Evolutionary conservation across 37 sponge, comb jelly and placozoan species (phyloP).

Genomic region (Beroe forskalii): DNA sequence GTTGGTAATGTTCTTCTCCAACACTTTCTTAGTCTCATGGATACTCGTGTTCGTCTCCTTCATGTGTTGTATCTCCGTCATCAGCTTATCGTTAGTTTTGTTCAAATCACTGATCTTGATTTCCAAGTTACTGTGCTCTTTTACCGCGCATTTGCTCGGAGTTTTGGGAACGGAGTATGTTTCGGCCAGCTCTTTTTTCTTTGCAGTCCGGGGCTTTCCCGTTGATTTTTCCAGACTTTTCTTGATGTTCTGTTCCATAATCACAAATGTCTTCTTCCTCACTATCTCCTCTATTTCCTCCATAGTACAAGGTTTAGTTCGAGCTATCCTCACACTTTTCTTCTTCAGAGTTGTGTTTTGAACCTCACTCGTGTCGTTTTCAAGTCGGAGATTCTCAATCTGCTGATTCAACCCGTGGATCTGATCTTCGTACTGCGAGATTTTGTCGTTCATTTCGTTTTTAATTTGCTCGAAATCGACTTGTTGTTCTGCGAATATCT

Average conservation of each 20-base stretch:
- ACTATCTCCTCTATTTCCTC: slow-evolving; percentile 33
- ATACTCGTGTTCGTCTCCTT: neutral
- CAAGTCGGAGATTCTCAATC: neutral
- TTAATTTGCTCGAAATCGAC: slow-evolving; percentile 23
- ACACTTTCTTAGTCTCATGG: slow-evolving; percentile 22
- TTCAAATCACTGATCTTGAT: neutral
- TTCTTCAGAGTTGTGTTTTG: slow-evolving; percentile 53
- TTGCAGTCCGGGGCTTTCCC: neutral
- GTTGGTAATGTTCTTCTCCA: slow-evolving; percentile 31
- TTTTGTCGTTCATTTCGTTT: neutral
- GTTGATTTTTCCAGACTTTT: slow-evolving; percentile 20
- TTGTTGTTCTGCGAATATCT: slow-evolving; percentile 62
- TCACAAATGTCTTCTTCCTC: slow-evolving; percentile 48
- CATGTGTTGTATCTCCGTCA: neutral
- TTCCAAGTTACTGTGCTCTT: slow-evolving; percentile 4
- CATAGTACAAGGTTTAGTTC: slow-evolving; percentile 46
- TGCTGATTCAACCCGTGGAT: neutral
- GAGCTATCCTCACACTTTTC: neutral
- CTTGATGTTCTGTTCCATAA: slow-evolving; percentile 37
- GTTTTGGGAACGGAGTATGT: neutral
- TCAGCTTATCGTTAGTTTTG: neutral
- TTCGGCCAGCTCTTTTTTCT: neutral
- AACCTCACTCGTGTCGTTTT: neutral
- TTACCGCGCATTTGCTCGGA: neutral
- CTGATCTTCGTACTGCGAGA: neutral